Base-by-base conservation (phyloP, 2,797 vertebrate species). In the Prunella strophiata region DNA sequence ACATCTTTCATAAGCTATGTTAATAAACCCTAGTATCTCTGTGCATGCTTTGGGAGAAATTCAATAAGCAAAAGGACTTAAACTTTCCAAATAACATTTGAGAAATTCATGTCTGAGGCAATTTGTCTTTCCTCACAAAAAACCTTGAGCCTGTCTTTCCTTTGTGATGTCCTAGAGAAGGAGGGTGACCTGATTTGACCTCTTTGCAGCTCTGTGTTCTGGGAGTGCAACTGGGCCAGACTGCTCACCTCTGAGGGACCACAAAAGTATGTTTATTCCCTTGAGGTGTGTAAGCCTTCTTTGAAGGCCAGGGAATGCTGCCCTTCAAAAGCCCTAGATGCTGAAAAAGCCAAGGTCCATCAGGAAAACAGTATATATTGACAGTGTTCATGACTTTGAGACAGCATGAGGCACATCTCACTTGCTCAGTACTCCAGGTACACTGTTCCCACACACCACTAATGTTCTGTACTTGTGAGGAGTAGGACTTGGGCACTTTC, bases 391-490 rank as follows among this genome's bases (percentile, higher is more conserved):
- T 25, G 26, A 52, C 32, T 72, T 65, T 36, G 36, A 29, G 13
- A 16, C 5, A 40, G 30, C 0, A 16, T 36, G 12, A 72, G 21
- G 29, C 43, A n/a, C 26, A n/a, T 34, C 8, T 11, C 4, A 0
- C 43, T 84, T 34, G 15, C 45, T 78, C 62, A n/a, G 23, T 11
- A 20, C 11, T 13, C 11, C 1, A 32, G 43, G 13, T 51, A 13
- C 1, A 0, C 47, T 51, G 71, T 27, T 40, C 51, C 32, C 51
- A 61, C 32, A 40, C 32, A 14, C 16, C 3, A 1, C 12, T 43
- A 11, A 17, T 0, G 0, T 11, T 20, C 26, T 59, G 25, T 18
- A 13, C 9, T 72, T 40, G 17, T 12, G 9, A 32, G 5, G 22
- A 72, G 3, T 16, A 34, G 32, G 27, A 63, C n/a, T 38, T 32